phyloP scores from a whole-genome alignment of 2,797 vertebrate genomes.

The Botia almorhae region DNA sequence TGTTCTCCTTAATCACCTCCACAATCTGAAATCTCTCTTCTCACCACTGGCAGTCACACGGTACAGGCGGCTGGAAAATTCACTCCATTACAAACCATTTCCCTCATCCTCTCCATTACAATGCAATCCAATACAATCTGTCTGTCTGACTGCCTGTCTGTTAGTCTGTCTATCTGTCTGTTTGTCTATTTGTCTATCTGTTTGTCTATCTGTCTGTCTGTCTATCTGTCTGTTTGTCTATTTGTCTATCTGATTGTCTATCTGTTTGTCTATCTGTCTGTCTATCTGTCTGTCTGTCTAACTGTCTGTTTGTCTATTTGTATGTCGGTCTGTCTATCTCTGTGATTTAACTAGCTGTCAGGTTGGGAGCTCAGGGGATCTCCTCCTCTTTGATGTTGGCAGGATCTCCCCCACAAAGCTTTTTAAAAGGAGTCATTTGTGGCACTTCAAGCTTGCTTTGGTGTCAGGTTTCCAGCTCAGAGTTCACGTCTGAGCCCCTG shows the following conservation, averaged over 20 bases:
- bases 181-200: neutral
- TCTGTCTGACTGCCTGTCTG: no score
- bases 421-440: conserved; percentile 10
- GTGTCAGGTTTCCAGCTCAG: conserved; percentile 30
- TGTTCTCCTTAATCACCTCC: neutral
- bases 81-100: neutral
- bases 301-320: neutral
- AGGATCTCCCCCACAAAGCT: conserved; percentile 2
- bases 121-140: no score
- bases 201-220: neutral
- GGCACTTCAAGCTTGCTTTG: conserved; percentile 35
- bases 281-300: neutral
- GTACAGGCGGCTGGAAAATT: neutral
- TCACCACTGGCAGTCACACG: neutral
- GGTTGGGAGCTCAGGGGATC: neutral
- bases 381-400: conserved; percentile 4
- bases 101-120: neutral
- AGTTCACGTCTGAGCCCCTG: conserved; percentile 30
- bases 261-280: neutral
- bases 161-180: neutral
- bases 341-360: neutral
- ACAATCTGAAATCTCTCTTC: neutral
- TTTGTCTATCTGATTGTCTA: neutral
- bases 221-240: neutral
- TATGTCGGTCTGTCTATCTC: neutral